These are phyloP conservation scores for Lucilia sericata DNA, from an alignment of 1,140 invertebrate genomes.

Conservation along the genomic window DNA sequence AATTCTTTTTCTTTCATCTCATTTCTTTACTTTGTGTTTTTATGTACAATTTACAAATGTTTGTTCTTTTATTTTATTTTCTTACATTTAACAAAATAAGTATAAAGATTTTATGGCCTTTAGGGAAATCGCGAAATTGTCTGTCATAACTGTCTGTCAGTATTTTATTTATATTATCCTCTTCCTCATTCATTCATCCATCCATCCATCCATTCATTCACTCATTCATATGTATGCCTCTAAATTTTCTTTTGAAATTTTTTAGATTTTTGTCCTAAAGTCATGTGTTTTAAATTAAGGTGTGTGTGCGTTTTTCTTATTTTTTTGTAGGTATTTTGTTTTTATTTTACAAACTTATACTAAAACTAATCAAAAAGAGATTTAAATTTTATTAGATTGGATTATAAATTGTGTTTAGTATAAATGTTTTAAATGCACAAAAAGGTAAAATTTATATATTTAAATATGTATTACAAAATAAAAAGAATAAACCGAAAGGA, in stretches of 20 bases:
- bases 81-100: not conserved
- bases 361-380: slow-evolving; percentile 23
- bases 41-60: not conserved
- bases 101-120: not conserved
- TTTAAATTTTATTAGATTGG: slow-evolving; percentile 8
- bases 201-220: not conserved
- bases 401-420: slow-evolving; percentile 1
- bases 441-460: not conserved
- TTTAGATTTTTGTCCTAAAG: not conserved
- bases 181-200: not conserved
- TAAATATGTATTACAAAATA: not conserved
- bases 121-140: slow-evolving; percentile 28
- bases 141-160: slow-evolving; percentile 5
- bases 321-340: not conserved
- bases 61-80: not conserved
- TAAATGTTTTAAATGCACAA: not conserved
- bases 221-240: not conserved
- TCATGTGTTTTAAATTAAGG: slow-evolving; percentile 6
- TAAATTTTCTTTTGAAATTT: not conserved
- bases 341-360: not conserved
- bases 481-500: not conserved
- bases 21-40: not conserved
- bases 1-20: not conserved
- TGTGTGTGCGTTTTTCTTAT: not conserved
- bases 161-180: slow-evolving; percentile 7